These are phyloP conservation scores for Chloroceryle amazona DNA, from an alignment of 2,797 vertebrate genomes.

Conservation along the genomic window DNA sequence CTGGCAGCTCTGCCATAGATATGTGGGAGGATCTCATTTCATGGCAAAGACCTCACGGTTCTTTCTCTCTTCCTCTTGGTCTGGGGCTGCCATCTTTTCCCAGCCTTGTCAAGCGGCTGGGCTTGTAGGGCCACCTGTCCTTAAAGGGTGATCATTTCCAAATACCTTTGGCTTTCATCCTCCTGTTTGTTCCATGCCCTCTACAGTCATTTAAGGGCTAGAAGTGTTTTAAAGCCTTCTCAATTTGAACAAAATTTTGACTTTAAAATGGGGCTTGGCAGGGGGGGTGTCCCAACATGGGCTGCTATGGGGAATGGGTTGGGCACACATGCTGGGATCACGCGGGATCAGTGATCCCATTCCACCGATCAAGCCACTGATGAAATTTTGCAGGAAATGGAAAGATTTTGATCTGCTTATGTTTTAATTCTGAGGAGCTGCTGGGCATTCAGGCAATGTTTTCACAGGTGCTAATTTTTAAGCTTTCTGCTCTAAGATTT, in stretches of 20 bases:
- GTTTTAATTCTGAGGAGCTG: constrained; percentile 31
- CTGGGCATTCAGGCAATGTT: neutral
- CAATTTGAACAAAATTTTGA: neutral
- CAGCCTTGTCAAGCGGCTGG: neutral
- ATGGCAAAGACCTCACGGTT: accelerated
- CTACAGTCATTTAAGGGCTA: neutral
- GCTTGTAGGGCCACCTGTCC: neutral
- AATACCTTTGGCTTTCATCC: neutral
- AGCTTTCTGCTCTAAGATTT: neutral
- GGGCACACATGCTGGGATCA: neutral
- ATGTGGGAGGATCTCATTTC: neutral
- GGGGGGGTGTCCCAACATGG: neutral
- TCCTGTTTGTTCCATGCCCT: neutral
- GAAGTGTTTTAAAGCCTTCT: neutral
- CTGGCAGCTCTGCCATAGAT: neutral
- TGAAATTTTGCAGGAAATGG: neutral
- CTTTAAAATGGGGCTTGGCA: neutral
- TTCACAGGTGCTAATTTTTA: neutral
- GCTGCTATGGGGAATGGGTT: neutral
- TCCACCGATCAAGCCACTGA: accelerated
- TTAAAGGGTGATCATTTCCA: neutral
- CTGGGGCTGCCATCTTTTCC: neutral
- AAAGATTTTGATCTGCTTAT: neutral
- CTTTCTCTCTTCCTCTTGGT: neutral
- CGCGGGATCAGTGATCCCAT: accelerated